These are phyloP conservation scores for Crepidodera aurea DNA, from an alignment of 2,888 invertebrate genomes.

Conservation along the genomic window DNA sequence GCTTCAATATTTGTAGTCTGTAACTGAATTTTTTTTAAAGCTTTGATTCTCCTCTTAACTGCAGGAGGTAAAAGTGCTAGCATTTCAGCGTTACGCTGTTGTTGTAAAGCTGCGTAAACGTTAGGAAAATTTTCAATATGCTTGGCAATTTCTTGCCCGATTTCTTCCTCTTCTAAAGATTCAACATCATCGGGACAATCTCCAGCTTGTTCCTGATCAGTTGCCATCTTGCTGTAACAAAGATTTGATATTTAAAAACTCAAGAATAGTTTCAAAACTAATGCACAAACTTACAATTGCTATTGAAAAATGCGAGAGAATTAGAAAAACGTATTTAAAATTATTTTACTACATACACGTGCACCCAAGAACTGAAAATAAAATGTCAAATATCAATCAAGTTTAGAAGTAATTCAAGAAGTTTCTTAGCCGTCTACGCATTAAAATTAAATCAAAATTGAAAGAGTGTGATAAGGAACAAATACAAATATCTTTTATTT, in stretches of 20 bases:
- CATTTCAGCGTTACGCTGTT: constrained; percentile 67
- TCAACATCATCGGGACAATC: constrained; percentile 73
- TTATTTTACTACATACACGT: constrained; percentile 35
- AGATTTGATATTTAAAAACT: not conserved
- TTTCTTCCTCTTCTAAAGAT: constrained; percentile 68
- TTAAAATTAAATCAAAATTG: constrained; percentile 2
- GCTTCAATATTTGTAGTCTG: constrained; percentile 87
- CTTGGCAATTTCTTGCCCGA: constrained; percentile 59
- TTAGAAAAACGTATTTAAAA: constrained; percentile 1
- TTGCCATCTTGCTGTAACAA: constrained; percentile 65
- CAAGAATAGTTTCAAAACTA: not conserved
- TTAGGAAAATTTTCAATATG: constrained; percentile 63
- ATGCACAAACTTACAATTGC: not conserved
- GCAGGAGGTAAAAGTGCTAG: constrained; percentile 73
- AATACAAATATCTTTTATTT: constrained; percentile 22
- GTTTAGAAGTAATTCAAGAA: constrained; percentile 34
- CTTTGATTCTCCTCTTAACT: constrained; percentile 83
- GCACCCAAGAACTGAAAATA: constrained; percentile 36
- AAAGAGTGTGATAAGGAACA: constrained; percentile 1
- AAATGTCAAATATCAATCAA: constrained; percentile 39
- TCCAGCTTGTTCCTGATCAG: constrained; percentile 69
- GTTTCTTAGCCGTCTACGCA: constrained; percentile 25
- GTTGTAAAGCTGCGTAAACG: constrained; percentile 68
- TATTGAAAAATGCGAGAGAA: not conserved
- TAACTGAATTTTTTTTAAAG: constrained; percentile 86